These are phyloP conservation scores for Dynastes hyllus DNA, from an alignment of 2,888 invertebrate genomes.

Conservation along the genomic window DNA sequence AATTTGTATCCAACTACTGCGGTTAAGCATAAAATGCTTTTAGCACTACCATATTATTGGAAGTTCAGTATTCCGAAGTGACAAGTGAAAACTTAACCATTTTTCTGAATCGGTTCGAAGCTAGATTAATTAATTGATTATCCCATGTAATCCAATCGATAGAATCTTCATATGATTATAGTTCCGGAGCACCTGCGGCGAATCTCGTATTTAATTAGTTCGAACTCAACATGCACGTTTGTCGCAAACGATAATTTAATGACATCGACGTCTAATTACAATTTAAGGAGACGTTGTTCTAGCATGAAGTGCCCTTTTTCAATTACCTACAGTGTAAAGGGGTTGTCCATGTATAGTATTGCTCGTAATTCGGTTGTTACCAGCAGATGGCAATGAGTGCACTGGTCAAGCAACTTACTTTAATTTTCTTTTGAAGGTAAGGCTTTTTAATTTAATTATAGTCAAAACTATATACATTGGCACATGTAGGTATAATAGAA, in stretches of 20 bases:
- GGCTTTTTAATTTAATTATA: background rate
- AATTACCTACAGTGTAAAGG: background rate
- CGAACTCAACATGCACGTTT: conserved; percentile 22
- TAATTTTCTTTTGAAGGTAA: background rate
- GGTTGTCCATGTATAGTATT: conserved; percentile 18
- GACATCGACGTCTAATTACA: conserved; percentile 36
- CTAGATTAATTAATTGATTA: conserved; percentile 2
- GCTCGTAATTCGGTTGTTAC: conserved; percentile 14
- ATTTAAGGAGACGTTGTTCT: conserved; percentile 22
- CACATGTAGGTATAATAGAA: no score
- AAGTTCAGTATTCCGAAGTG: no score
- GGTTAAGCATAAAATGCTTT: no score
- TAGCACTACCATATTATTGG: no score
- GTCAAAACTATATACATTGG: no score
- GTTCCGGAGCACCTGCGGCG: conserved; percentile 18
- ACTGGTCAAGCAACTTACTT: background rate
- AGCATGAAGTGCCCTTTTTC: background rate
- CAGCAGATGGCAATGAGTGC: background rate
- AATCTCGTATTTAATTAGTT: conserved; percentile 33
- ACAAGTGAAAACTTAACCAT: no score
- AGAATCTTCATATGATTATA: conserved; percentile 12
- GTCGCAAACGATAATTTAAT: conserved; percentile 41
- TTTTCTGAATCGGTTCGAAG: background rate
- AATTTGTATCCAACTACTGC: no score
- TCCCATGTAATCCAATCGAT: conserved; percentile 4